Percentiles rank a stretch among this genome's conserved stretches.
phyloP scores from a whole-genome alignment of 2,113 vertebrate species.

The Terrapene triunguis region DNA sequence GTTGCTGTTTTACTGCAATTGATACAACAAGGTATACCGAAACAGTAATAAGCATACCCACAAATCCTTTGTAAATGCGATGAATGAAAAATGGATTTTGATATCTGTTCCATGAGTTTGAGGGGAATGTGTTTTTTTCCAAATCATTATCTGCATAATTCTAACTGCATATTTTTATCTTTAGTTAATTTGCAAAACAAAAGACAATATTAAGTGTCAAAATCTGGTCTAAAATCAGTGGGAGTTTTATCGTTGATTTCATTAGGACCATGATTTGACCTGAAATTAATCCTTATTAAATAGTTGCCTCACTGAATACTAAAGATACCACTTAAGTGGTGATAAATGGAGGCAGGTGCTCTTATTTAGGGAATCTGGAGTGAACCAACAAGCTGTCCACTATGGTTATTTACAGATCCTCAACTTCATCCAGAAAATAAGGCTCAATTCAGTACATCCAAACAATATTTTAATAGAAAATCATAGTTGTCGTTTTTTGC shows the following conservation, averaged over 20 bases:
- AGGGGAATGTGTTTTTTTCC: background rate
- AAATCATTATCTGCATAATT: background rate
- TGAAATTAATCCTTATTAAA: background rate
- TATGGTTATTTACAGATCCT: background rate
- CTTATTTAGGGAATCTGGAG: background rate
- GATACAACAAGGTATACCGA: rapidly evolving
- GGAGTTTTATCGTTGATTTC: background rate
- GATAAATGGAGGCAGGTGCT: background rate
- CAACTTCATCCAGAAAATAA: background rate
- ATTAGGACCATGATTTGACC: background rate
- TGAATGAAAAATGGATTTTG: background rate
- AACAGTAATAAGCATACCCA: background rate
- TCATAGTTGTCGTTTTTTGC: background rate
- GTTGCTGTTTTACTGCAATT: background rate
- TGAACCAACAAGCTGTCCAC: background rate
- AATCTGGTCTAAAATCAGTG: background rate
- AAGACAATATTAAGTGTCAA: background rate
- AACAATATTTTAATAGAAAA: background rate
- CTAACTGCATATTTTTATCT: background rate
- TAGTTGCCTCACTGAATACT: background rate
- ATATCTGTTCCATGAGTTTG: background rate
- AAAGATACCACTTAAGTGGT: background rate
- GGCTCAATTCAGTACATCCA: background rate
- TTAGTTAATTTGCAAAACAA: background rate
- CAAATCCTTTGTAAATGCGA: background rate